Base-by-base conservation (phyloP, 30 jellyfish, hydroid and myxozoan species). In the Chrysaora quinquecirrha region DNA sequence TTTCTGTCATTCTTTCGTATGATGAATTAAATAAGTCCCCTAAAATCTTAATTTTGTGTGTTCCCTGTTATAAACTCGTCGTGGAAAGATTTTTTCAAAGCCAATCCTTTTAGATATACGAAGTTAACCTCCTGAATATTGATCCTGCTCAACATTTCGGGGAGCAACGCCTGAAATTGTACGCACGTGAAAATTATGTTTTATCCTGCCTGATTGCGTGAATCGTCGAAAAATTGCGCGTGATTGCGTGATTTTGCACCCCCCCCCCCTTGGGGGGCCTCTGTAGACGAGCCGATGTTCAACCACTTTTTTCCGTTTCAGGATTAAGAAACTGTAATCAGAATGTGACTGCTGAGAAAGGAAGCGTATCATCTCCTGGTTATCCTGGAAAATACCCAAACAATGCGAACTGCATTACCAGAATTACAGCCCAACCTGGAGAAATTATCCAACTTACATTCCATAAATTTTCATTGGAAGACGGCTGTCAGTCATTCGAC, bases 331-430 rank as follows among this genome's bases (percentile, higher is more conserved):
- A 19, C 29, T 52, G 68, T 19, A 10, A 52, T 20, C 9, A 20
- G 3, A 16, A 52, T 20, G 27, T 52, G 24, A 16, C 24, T 16
- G 68, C 68, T 3, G 12, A 12, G 25, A 3, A 4, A 4, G 68
- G 68, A 10, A 19, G 4, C 7, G 29, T 52, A 7, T 4, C 68
- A 16, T 52, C 68, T 52, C 68, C 68, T 52, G 68, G 68, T 10
- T 52, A 52, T 52, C 68, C 68, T 2, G 68, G 27, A 52, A 9
- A 52, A 20, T 52, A 52, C 25, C 68, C 68, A 20, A 52, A 52
- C 24, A 19, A 52, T 52, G 29, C 29, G 19, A 19, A 52, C 68
- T 52, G 68, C 68, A 16, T 3, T 10, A 52, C 68, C 6, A 52
- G 25, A 19, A 52, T 52, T 20, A 52, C 68, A 10, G 68, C 19